phyloP scores from a whole-genome alignment of 30 jellyfish, hydroid and myxozoan genomes.

The Rhopilema esculentum region DNA sequence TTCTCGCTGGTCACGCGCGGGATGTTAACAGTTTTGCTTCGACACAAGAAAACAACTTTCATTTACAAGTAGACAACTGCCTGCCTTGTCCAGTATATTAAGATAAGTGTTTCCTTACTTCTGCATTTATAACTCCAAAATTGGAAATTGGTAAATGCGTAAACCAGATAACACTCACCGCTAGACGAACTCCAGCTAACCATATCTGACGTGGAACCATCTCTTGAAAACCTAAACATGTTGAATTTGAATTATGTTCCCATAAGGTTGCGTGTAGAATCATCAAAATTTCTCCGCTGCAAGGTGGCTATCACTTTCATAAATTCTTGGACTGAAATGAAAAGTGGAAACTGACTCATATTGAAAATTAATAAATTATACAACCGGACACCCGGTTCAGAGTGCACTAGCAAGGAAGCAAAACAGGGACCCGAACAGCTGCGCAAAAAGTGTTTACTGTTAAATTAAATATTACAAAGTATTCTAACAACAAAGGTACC shows the following conservation, averaged over 20 bases:
- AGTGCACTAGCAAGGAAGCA: not conserved
- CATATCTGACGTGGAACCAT: not conserved
- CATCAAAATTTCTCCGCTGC: not conserved
- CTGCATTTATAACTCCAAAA: not conserved
- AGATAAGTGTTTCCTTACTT: too few relatives aligned
- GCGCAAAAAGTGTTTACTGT: not conserved
- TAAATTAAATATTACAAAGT: not conserved
- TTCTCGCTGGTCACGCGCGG: not conserved
- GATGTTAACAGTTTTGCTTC: not conserved
- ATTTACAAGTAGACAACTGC: too few relatives aligned
- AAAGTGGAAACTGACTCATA: not conserved
- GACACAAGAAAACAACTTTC: not conserved
- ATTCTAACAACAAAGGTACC: too few relatives aligned
- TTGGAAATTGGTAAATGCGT: not conserved
- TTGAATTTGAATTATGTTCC: not conserved
- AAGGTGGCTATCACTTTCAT: not conserved
- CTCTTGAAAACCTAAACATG: not conserved
- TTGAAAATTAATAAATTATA: not conserved
- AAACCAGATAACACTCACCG: not conserved
- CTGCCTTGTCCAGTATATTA: too few relatives aligned
- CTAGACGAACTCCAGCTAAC: not conserved
- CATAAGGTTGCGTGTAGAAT: too few relatives aligned
- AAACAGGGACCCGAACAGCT: not conserved
- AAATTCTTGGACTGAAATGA: not conserved
- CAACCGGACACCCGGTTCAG: not conserved